Conservation (phyloP, 1,140 invertebrate genomes). For the Lepidostoma basale region DNA sequence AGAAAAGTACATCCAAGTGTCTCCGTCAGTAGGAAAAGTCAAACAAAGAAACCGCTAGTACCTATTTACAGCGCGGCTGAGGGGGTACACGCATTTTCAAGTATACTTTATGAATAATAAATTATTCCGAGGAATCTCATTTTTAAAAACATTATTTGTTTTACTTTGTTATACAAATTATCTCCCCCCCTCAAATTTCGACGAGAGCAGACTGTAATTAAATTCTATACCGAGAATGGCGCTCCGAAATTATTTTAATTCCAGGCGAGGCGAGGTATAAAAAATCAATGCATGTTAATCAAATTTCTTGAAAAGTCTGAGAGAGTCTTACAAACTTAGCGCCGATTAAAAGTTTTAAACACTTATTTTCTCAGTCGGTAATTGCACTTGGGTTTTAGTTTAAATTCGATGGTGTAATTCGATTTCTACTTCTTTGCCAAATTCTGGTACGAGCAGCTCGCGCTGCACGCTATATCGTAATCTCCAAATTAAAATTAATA, state of each 20-base stretch:
- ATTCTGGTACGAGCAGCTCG: slow-evolving; percentile 39
- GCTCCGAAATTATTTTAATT: slow-evolving; percentile 24
- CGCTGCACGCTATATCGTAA: slow-evolving; percentile 45
- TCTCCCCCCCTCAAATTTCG: too few species aligned
- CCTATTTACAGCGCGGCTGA: too few species aligned
- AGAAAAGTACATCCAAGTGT: too few species aligned
- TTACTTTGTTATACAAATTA: too few species aligned
- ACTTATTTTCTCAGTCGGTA: slow-evolving; percentile 46
- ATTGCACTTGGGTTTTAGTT: slow-evolving; percentile 46
- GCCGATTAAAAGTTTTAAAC: slow-evolving; percentile 46
- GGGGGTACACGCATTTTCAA: too few species aligned
- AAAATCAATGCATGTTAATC: slow-evolving; percentile 44
- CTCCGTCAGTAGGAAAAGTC: too few species aligned
- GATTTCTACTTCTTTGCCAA: slow-evolving; percentile 45
- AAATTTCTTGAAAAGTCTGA: slow-evolving; percentile 45
- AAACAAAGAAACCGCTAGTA: too few species aligned
- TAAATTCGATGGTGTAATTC: slow-evolving; percentile 47
- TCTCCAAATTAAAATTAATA: slow-evolving; percentile 46
- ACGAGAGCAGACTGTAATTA: slow-evolving; percentile 5
- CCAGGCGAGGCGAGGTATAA: neutral
- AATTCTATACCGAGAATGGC: slow-evolving; percentile 1
- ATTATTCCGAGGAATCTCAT: too few species aligned
- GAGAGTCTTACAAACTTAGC: slow-evolving; percentile 40
- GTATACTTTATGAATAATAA: too few species aligned
- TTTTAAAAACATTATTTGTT: too few species aligned